Percentiles rank a stretch among this genome's conserved stretches.
These are phyloP conservation scores for Drosophila equinoxialis DNA, from an alignment of 1,140 invertebrate genomes.

Conservation along the genomic window DNA sequence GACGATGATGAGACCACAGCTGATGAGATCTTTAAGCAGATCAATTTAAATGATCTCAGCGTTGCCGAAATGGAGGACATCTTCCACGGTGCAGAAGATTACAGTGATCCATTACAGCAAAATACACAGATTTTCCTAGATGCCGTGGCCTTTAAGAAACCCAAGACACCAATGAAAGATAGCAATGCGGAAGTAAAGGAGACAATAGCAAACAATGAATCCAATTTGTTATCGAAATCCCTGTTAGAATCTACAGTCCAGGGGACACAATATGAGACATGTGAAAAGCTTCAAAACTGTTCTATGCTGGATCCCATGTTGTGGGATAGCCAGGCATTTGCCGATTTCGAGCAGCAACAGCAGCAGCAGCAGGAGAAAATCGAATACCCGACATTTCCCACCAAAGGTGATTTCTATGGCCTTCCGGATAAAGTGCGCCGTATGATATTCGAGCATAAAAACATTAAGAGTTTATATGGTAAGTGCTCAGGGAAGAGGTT, in stretches of 20 bases:
- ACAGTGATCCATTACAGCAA: conserved; percentile 47
- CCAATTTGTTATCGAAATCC: conserved; percentile 56
- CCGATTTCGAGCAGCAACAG: conserved; percentile 40
- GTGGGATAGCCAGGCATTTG: conserved; percentile 72
- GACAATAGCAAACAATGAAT: conserved; percentile 39
- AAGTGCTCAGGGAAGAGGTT: conserved; percentile 35
- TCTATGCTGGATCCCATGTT: conserved; percentile 53
- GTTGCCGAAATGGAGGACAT: conserved; percentile 50
- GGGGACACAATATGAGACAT: conserved; percentile 72
- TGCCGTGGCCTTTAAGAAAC: conserved; percentile 63
- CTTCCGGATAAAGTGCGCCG: conserved; percentile 87
- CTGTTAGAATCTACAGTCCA: conserved; percentile 57
- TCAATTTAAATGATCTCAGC: conserved; percentile 58
- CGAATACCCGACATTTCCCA: conserved; percentile 48
- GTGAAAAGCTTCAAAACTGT: conserved; percentile 41
- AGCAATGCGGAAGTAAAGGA: background rate
- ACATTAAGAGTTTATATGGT: conserved; percentile 89
- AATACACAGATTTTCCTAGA: conserved; percentile 69
- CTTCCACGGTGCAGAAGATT: conserved; percentile 53
- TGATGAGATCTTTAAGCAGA: conserved; percentile 52
- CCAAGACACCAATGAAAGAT: conserved; percentile 42
- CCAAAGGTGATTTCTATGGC: conserved; percentile 87
- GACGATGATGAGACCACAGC: conserved; percentile 28
- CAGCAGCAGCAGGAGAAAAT: conserved; percentile 15
- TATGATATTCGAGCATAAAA: conserved; percentile 87